Percentiles rank a stretch among this genome's conserved stretches.
phyloP scores from a whole-genome alignment of 2,888 invertebrate species.

The Limnephilus lunatus region DNA sequence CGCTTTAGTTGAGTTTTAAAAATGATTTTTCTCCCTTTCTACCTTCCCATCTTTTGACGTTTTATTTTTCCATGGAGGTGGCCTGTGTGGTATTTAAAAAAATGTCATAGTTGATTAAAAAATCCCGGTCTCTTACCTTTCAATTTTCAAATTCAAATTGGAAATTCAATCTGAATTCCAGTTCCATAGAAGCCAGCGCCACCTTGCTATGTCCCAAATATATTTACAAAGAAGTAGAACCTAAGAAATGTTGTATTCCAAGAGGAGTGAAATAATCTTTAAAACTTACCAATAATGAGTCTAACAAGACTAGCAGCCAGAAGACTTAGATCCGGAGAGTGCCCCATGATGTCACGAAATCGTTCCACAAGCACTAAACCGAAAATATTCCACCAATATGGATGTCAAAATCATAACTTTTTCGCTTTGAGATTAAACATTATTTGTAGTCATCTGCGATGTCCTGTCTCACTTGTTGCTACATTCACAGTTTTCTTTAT shows the following conservation, averaged over 20 bases:
- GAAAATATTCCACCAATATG: background rate
- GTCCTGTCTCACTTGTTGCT: background rate
- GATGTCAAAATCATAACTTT: conserved; percentile 16
- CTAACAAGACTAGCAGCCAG: conserved; percentile 80
- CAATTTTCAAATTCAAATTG: background rate
- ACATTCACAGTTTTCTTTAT: background rate
- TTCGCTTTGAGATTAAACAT: conserved; percentile 25
- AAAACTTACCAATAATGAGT: conserved; percentile 80
- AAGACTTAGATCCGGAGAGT: conserved; percentile 79
- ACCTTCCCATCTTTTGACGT: background rate
- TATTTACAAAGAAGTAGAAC: background rate
- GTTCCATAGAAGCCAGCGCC: no score
- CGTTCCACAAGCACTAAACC: conserved; percentile 14
- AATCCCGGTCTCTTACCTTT: background rate
- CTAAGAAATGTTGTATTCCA: background rate
- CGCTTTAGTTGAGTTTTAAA: no score
- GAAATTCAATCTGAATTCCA: background rate
- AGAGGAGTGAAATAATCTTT: background rate
- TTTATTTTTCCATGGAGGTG: background rate
- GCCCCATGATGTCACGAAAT: conserved; percentile 75
- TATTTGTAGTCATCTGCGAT: background rate
- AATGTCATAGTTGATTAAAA: background rate
- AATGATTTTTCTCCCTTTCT: background rate
- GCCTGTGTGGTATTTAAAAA: no score
- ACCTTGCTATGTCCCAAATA: no score